Evolutionary conservation across 1,140 invertebrate genomes (phyloP).

Genomic region (Ceratoteleas bidentatus): DNA sequence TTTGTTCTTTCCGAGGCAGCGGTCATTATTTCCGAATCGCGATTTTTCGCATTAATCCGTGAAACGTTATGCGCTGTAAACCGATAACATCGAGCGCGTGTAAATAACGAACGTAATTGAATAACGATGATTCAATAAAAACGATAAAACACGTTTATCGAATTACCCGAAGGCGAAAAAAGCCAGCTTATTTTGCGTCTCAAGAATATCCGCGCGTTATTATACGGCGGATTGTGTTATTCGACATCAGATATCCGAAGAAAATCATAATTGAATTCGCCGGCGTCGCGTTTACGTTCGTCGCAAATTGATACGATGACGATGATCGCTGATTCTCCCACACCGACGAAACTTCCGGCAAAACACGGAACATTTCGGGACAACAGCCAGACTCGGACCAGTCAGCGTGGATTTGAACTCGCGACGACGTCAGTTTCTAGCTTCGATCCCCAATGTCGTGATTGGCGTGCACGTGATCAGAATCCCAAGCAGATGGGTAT

Average conservation of each 20-base stretch:
- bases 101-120: no score
- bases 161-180: no score
- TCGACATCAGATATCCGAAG: background rate
- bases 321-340: slow-evolving; percentile 54
- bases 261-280: slow-evolving; percentile 5
- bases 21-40: background rate
- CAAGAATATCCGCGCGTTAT: no score
- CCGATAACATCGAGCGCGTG: no score
- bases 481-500: slow-evolving; percentile 68
- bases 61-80: background rate
- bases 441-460: slow-evolving; percentile 73
- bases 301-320: slow-evolving; percentile 27
- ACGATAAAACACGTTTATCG: no score
- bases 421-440: slow-evolving; percentile 55
- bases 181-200: no score
- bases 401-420: slow-evolving; percentile 68
- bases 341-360: slow-evolving; percentile 58
- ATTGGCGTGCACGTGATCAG: slow-evolving; percentile 75
- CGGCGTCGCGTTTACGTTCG: background rate
- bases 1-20: background rate
- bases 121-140: no score
- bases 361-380: slow-evolving; percentile 55
- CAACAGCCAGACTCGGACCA: slow-evolving; percentile 62
- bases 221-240: background rate
- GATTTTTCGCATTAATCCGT: background rate